A percentile compares a stretch with the other conserved stretches of the same genome.
phyloP scores from a whole-genome alignment of 2,888 invertebrate genomes.

The Lasioglossum figueresi region DNA sequence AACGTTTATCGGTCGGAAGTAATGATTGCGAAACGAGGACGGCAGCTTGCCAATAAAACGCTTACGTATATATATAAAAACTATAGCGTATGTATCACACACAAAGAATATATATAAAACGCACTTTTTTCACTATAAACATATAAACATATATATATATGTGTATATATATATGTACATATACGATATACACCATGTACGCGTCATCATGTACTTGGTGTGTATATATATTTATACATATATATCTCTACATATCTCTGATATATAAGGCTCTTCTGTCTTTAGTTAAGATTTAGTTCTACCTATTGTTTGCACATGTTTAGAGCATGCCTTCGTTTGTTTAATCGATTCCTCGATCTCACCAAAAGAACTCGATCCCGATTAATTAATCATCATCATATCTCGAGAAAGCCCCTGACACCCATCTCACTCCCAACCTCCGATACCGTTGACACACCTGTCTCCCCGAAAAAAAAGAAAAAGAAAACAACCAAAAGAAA shows the following conservation, averaged over 20 bases:
- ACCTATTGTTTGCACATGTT: slow-evolving; percentile 84
- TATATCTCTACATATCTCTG: slow-evolving; percentile 82
- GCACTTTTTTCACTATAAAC: slow-evolving; percentile 59
- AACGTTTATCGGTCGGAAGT: slow-evolving; percentile 46
- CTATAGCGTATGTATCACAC: slow-evolving; percentile 78
- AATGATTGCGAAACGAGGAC: slow-evolving; percentile 58
- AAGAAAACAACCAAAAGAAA: slow-evolving; percentile 31
- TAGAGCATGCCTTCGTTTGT: slow-evolving; percentile 84
- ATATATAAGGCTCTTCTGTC: slow-evolving; percentile 84
- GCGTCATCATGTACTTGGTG: slow-evolving; percentile 13
- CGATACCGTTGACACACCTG: slow-evolving; percentile 41
- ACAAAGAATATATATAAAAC: slow-evolving; percentile 77
- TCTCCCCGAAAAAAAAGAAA: slow-evolving; percentile 32
- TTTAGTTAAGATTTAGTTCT: slow-evolving; percentile 84
- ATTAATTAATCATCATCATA: slow-evolving; percentile 26
- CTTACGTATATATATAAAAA: slow-evolving; percentile 75
- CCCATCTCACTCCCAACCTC: slow-evolving; percentile 18
- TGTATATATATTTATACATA: slow-evolving; percentile 74
- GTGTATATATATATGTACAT: slow-evolving; percentile 74
- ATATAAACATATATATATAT: slow-evolving; percentile 74
- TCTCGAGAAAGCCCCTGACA: slow-evolving; percentile 33
- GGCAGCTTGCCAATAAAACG: slow-evolving; percentile 70
- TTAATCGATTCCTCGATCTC: slow-evolving; percentile 72
- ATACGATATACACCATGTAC: slow-evolving; percentile 33
- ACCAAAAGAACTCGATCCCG: slow-evolving; percentile 49